These are phyloP conservation scores for Bimastos eiseni DNA, from an alignment of 2,888 invertebrate genomes.

Conservation along the genomic window DNA sequence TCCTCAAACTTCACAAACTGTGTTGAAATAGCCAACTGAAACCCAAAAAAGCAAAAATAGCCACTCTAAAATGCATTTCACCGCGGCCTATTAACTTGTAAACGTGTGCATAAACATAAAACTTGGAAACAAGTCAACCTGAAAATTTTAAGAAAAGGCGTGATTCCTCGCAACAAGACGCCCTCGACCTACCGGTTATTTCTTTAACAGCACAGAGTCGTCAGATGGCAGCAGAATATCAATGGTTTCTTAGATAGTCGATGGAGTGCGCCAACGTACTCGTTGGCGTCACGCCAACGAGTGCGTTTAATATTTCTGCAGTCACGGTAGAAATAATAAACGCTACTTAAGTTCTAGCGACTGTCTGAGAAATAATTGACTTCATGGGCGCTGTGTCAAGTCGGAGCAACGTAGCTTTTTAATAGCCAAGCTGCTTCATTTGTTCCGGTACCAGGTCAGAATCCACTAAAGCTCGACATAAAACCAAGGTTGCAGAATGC, in stretches of 20 bases:
- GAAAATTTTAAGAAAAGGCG: not conserved
- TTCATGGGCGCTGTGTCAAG: no score
- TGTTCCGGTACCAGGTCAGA: no score
- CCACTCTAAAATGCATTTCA: not conserved
- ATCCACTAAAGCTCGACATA: no score
- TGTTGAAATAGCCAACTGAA: not conserved
- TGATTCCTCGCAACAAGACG: not conserved
- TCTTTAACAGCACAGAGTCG: not conserved
- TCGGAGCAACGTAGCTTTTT: no score
- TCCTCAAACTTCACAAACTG: not conserved
- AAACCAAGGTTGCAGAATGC: no score
- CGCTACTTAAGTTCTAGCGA: no score
- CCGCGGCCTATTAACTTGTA: not conserved
- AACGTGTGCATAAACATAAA: not conserved
- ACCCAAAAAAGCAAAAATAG: not conserved
- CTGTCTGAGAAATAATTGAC: no score
- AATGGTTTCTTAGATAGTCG: not conserved
- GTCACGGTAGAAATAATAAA: no score
- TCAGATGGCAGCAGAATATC: not conserved
- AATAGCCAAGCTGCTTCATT: no score
- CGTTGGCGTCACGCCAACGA: not conserved
- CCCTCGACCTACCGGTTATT: not conserved
- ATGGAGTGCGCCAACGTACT: not conserved
- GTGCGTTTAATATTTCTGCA: no score
- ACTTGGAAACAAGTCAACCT: not conserved